Conservation (phyloP, 2,113 vertebrate genomes). For the Syrmaticus mikado region DNA sequence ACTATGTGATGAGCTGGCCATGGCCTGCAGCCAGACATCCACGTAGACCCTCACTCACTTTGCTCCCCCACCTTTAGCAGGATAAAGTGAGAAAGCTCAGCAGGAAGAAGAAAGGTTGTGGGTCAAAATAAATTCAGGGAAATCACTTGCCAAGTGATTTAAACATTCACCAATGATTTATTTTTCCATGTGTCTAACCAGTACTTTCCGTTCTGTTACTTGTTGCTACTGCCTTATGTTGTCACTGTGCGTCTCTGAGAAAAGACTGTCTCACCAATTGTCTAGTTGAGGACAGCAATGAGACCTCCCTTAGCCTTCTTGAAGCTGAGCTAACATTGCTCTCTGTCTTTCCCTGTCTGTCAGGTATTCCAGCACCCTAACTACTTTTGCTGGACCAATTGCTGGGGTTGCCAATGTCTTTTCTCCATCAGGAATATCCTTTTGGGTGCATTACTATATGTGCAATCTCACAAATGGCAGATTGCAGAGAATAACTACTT, state of each 20-base stretch:
- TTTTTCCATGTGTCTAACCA: not conserved
- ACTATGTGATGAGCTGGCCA: not conserved
- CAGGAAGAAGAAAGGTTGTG: not conserved
- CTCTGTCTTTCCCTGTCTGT: not conserved
- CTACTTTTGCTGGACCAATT: not conserved
- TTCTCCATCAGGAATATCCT: not conserved
- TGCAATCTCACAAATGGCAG: not conserved
- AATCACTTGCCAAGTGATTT: not conserved
- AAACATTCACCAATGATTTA: not conserved
- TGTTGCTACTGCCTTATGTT: not conserved
- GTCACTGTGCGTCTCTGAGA: not conserved
- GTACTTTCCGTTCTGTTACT: not conserved
- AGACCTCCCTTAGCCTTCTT: not conserved
- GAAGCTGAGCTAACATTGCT: not conserved
- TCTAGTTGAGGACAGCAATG: not conserved
- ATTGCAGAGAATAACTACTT: not conserved
- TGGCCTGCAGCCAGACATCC: not conserved
- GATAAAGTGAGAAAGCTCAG: not conserved
- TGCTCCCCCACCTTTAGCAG: not conserved
- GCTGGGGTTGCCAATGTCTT: not conserved
- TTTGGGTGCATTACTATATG: not conserved
- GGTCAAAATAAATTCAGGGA: not conserved
- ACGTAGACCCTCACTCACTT: not conserved
- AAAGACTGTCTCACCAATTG: not conserved
- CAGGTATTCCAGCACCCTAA: not conserved